Conservation (phyloP, 2,113 vertebrate genomes). For the Passer montanus region DNA sequence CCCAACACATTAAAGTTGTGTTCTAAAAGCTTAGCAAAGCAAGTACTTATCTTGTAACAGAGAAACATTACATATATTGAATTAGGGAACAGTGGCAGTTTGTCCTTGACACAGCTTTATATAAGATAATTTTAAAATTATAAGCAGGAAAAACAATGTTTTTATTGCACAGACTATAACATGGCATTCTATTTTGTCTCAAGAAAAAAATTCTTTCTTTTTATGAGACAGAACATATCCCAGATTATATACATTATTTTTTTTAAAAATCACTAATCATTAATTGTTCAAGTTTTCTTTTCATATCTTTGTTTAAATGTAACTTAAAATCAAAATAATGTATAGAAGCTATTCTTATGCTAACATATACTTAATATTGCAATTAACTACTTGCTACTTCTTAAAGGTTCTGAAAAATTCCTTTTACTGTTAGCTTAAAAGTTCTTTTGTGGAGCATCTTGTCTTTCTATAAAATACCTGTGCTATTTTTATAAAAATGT, state of each 20-base stretch:
- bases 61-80: background rate
- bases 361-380: background rate
- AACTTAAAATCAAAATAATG: background rate
- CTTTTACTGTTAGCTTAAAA: background rate
- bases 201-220: background rate
- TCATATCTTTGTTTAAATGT: background rate
- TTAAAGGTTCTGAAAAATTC: background rate
- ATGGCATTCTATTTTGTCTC: background rate
- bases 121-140: background rate
- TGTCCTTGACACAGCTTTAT: background rate
- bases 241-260: background rate
- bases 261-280: background rate
- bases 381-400: background rate
- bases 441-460: background rate
- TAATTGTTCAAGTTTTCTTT: background rate
- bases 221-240: background rate
- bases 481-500: background rate
- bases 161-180: background rate
- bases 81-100: background rate
- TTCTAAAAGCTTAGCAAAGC: background rate
- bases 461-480: background rate
- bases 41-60: background rate
- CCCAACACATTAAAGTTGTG: background rate
- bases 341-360: background rate
- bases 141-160: background rate